Conservation (phyloP, 2,113 vertebrate species). For the Sinocyclocheilus rhinocerous region DNA sequence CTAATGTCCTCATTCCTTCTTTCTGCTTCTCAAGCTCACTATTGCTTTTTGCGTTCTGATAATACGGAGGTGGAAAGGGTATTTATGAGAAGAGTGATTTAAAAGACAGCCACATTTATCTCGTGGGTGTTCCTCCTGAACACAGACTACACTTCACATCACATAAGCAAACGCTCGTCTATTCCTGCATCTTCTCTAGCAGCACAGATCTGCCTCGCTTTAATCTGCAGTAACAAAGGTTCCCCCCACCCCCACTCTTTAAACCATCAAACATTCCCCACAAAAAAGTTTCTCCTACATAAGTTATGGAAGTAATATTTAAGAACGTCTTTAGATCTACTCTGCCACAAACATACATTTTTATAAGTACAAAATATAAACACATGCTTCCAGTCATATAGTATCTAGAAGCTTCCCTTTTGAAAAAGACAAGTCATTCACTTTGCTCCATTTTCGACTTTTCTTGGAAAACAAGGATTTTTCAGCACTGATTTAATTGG, state of each 20-base stretch:
- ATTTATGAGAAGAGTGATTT: neutral
- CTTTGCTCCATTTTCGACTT: neutral
- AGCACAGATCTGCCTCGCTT: conserved; percentile 8
- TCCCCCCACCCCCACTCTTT: too few species aligned
- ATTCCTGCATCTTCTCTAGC: conserved; percentile 4
- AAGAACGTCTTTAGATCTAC: neutral
- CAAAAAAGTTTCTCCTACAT: neutral
- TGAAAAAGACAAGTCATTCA: neutral
- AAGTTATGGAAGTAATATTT: conserved; percentile 20
- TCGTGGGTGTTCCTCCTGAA: conserved; percentile 16
- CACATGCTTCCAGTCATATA: neutral
- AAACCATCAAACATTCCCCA: conserved; percentile 7
- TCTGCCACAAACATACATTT: conserved; percentile 11
- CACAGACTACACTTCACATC: conserved; percentile 15
- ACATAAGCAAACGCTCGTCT: conserved; percentile 24
- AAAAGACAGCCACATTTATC: conserved; percentile 27
- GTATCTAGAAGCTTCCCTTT: neutral
- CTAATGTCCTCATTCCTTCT: neutral
- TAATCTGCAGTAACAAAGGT: neutral
- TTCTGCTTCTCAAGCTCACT: neutral
- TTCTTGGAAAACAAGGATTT: neutral
- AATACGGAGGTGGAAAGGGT: conserved; percentile 4
- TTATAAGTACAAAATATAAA: neutral
- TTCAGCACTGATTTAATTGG: conserved; percentile 32
- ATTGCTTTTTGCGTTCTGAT: neutral